Conservation (phyloP, 2,797 vertebrate genomes). For the Percopsis omiscomaycus region DNA sequence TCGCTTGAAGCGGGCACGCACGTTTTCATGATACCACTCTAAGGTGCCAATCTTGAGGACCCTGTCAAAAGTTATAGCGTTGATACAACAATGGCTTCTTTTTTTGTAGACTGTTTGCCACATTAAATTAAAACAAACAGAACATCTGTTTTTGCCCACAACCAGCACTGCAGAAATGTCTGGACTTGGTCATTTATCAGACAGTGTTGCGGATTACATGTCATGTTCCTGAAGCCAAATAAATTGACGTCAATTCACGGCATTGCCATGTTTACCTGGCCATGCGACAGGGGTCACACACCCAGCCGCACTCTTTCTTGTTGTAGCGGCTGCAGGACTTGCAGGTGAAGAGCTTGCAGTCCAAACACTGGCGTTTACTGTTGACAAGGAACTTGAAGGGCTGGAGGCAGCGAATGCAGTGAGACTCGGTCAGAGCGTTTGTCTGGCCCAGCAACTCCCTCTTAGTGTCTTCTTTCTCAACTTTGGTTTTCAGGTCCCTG, state of each 20-base stretch:
- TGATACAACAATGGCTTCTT: too few species aligned
- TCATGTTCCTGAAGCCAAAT: background rate
- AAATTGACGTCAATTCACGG: background rate
- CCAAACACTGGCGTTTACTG: constrained; percentile 77
- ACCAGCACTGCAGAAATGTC: background rate
- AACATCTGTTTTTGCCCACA: background rate
- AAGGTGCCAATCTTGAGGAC: constrained; percentile 86
- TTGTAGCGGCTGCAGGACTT: constrained; percentile 78
- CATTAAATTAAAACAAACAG: background rate
- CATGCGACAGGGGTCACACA: constrained; percentile 79
- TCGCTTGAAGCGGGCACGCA: constrained; percentile 86
- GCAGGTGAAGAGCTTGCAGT: constrained; percentile 79
- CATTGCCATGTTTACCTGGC: constrained; percentile 65
- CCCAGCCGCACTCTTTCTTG: constrained; percentile 80
- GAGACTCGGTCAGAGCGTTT: constrained; percentile 73
- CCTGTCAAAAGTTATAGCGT: constrained; percentile 60
- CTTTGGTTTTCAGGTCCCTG: constrained; percentile 80
- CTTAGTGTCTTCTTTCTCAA: constrained; percentile 78
- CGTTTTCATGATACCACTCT: constrained; percentile 90
- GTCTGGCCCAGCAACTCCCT: constrained; percentile 72
- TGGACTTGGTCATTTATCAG: background rate
- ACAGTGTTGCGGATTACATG: background rate
- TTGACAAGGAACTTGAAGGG: constrained; percentile 81
- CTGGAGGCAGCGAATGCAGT: constrained; percentile 83
- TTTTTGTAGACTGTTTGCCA: too few species aligned